Evolutionary conservation across 1,140 invertebrate genomes (phyloP).

Genomic region (Amphibalanus amphitrite): DNA sequence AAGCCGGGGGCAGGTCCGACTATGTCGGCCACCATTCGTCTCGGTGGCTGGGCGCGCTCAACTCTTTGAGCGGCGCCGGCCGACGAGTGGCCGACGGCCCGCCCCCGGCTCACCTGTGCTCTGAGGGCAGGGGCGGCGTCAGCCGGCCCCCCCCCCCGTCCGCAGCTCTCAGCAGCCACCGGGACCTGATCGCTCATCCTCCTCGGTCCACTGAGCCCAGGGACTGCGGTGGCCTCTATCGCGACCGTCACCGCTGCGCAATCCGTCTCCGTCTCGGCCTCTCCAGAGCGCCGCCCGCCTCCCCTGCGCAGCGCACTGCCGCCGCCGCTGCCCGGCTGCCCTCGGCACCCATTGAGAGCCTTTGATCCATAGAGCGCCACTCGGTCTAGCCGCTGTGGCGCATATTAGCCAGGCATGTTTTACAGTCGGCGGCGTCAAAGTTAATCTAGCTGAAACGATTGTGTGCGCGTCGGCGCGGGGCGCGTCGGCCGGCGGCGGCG

Average conservation of each 20-base stretch:
- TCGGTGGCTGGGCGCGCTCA: neutral
- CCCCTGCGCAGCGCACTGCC: too few species aligned
- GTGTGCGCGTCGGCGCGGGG: neutral
- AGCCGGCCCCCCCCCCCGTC: neutral
- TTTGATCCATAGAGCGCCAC: neutral
- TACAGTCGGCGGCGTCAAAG: neutral
- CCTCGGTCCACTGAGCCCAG: too few species aligned
- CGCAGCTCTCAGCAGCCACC: too few species aligned
- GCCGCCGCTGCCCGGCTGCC: neutral
- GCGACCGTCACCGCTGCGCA: too few species aligned
- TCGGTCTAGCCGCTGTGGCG: neutral
- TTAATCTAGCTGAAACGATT: neutral
- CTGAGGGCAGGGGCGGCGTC: too few species aligned
- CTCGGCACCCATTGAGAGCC: neutral
- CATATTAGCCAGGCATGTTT: neutral
- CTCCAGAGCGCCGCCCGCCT: too few species aligned
- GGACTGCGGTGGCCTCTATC: too few species aligned
- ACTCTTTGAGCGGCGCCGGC: neutral
- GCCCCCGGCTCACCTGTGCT: neutral
- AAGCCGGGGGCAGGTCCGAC: neutral
- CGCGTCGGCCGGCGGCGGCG: neutral
- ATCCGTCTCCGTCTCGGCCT: too few species aligned
- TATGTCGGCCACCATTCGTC: slow-evolving; percentile 1
- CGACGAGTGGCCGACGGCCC: neutral
- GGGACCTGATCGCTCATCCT: too few species aligned